These are phyloP conservation scores for Eulithis prunata DNA, from an alignment of 2,888 invertebrate species.

Conservation along the genomic window DNA sequence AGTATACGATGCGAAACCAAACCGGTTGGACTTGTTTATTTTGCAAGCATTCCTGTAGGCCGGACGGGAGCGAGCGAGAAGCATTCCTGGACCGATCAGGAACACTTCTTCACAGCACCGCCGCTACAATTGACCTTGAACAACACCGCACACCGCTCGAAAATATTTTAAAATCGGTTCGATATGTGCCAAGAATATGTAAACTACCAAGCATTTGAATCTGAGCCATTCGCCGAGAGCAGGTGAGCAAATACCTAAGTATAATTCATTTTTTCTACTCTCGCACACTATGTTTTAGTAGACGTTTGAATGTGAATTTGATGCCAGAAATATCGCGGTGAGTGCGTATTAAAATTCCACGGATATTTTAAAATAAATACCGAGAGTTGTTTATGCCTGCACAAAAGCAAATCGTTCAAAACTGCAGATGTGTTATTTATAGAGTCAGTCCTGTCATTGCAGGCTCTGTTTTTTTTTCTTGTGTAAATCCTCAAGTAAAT, in stretches of 20 bases:
- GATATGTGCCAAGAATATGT: constrained; percentile 49
- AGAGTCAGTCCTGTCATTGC: too few relatives aligned
- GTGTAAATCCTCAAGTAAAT: constrained; percentile 40
- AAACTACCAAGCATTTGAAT: constrained; percentile 50
- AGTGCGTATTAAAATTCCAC: constrained; percentile 13
- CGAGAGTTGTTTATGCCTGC: constrained; percentile 3
- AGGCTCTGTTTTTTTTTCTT: constrained; percentile 1
- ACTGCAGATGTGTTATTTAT: neutral
- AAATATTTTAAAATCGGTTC: constrained; percentile 57
- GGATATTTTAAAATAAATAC: constrained; percentile 12
- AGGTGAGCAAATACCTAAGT: constrained; percentile 39
- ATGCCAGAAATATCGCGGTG: constrained; percentile 22
- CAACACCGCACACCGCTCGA: constrained; percentile 52
- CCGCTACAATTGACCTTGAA: constrained; percentile 69
- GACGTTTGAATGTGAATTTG: constrained; percentile 21
- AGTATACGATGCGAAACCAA: constrained; percentile 71
- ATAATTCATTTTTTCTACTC: constrained; percentile 26
- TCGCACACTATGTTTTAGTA: constrained; percentile 17
- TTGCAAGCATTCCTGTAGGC: constrained; percentile 81
- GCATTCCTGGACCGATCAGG: constrained; percentile 73
- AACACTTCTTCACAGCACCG: constrained; percentile 65
- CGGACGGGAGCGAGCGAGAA: constrained; percentile 71
- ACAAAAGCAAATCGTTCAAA: constrained; percentile 13
- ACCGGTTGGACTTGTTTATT: constrained; percentile 82
- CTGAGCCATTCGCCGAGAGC: constrained; percentile 49